Base-by-base conservation (phyloP, 2,888 invertebrate genomes). In the Polia nebulosa region DNA sequence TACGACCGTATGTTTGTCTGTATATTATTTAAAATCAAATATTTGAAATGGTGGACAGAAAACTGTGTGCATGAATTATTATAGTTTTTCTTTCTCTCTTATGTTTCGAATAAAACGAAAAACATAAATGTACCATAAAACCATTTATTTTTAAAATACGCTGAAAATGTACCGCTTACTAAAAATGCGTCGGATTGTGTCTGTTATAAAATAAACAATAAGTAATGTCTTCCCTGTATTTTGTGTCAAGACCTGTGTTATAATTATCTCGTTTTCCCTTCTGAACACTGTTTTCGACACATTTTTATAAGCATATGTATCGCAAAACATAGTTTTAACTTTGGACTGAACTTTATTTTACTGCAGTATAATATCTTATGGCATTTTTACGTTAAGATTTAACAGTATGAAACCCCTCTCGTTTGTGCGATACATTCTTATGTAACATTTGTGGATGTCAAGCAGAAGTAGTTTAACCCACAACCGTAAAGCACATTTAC, bases 331-430 rank as follows among this genome's bases (percentile, higher is more conserved):
- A 77, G 71, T 82, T 75, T 76, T 78, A 80, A 61, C 74, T 72
- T 71, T 69, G 81, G 83, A 82, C 82, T 82, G 82, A 82, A 81
- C 69, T 47, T 78, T 79, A 80, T 80, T 78, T 74, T 72, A 79
- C 72, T 63, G 64, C 78, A 81, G 56, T 72, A 58, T 76, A 73
- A 72, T 77, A 78, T 81, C 72, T 69, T 76, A 76, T 77, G 83
- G 83, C 81, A 82, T 83, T 82, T 80, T 73, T 74, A 76, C 52
- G 53, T 78, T 80, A 82, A 72, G 72, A 60, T 29, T 80, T 72
- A 74, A 70, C 61, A 63, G 47, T 78, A 78, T 78, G 51, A 47
- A 64, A 68, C 51, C 60, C 63, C 51, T 75, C 58, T 80, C 25
- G 53, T 56, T 72, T 60, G 63, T 66, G 62, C 59, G 66, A 51